A percentile compares a stretch with the other conserved stretches of the same genome.
phyloP scores from a whole-genome alignment of 2,888 invertebrate genomes.

The Trachelus tabidus region DNA sequence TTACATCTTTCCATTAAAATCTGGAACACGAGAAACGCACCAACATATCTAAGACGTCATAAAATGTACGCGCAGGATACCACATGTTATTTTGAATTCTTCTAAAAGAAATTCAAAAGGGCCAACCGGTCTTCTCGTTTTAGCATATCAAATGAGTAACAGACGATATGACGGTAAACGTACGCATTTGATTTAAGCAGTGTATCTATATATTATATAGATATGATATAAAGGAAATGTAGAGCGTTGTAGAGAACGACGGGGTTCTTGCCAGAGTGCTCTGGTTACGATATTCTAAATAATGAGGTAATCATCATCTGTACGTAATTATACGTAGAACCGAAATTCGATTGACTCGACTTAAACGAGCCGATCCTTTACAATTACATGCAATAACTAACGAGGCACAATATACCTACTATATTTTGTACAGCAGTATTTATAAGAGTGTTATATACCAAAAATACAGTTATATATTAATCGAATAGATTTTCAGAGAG shows the following conservation, averaged over 20 bases:
- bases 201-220: neutral
- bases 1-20: neutral
- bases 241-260: neutral
- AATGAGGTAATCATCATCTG: neutral
- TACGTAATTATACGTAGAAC: slow-evolving; percentile 1
- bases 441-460: slow-evolving; percentile 3
- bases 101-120: slow-evolving; percentile 1
- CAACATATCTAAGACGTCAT: neutral
- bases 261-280: neutral
- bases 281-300: slow-evolving; percentile 1
- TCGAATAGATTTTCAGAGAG: slow-evolving; percentile 38
- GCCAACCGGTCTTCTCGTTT: slow-evolving; percentile 19
- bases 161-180: slow-evolving; percentile 24
- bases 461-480: slow-evolving; percentile 5
- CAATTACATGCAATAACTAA: slow-evolving; percentile 46
- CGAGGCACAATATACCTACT: slow-evolving; percentile 50
- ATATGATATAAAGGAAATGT: neutral
- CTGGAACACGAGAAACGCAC: neutral
- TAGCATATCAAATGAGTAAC: slow-evolving; percentile 42
- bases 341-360: neutral
- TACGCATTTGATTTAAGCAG: neutral
- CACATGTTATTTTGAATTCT: neutral
- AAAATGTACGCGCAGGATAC: neutral
- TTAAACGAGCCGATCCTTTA: neutral
- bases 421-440: slow-evolving; percentile 59